Evolutionary conservation across 1,140 invertebrate species (phyloP).

Genomic region (Gyrodactylus bullatarudis): DNA sequence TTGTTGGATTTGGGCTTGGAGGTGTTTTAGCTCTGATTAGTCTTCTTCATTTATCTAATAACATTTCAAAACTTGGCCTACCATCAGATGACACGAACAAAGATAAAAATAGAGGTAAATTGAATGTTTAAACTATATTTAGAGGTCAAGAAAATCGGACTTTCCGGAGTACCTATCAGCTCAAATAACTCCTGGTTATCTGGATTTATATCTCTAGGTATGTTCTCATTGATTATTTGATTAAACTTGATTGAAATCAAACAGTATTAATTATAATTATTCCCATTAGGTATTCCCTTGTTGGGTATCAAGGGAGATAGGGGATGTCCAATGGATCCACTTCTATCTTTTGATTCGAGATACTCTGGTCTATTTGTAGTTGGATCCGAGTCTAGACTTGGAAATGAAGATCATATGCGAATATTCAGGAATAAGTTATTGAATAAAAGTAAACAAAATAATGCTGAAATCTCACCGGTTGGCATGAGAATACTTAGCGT

Average conservation of each 20-base stretch:
- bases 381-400: background rate
- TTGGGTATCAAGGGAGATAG: background rate
- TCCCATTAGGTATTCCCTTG: background rate
- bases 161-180: background rate
- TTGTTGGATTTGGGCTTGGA: background rate
- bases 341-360: background rate
- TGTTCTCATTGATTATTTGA: background rate
- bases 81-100: background rate
- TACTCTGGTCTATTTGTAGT: background rate
- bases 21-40: background rate
- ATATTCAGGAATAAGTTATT: background rate
- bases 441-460: background rate
- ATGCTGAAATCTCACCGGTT: background rate
- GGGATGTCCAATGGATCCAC: background rate
- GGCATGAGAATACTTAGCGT: background rate
- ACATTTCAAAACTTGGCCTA: background rate
- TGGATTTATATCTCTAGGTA: background rate
- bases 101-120: background rate
- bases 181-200: background rate
- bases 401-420: background rate
- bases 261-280: background rate
- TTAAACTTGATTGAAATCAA: background rate
- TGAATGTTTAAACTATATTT: too few relatives aligned
- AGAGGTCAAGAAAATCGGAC: too few relatives aligned
- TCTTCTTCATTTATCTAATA: background rate